phyloP scores from a whole-genome alignment of 2,888 invertebrate genomes.

The Antheraea assamensis region DNA sequence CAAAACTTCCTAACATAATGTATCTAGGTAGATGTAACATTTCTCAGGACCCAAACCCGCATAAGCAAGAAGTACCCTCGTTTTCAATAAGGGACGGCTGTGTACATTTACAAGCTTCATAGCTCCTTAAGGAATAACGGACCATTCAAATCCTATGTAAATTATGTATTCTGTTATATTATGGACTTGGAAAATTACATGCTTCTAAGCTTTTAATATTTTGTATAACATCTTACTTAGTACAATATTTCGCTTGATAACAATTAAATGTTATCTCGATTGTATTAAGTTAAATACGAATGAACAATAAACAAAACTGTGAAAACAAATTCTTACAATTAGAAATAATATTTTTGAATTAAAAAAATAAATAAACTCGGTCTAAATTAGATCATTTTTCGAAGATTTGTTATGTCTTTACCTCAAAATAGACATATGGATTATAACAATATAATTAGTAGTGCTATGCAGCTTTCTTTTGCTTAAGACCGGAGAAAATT shows the following conservation, averaged over 20 bases:
- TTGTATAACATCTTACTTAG: not conserved
- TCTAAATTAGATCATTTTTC: not conserved
- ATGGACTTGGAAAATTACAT: constrained; percentile 5
- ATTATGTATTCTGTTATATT: constrained; percentile 1
- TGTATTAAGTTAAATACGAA: not conserved
- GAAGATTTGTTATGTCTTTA: no score
- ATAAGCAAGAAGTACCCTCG: not conserved
- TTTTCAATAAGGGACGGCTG: not conserved
- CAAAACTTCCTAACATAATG: not conserved
- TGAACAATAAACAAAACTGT: not conserved
- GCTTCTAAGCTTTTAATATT: not conserved
- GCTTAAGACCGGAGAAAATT: no score
- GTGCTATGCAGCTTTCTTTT: no score
- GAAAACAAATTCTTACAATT: not conserved
- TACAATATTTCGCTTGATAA: not conserved
- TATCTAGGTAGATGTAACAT: not conserved
- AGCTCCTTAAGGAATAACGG: constrained; percentile 9
- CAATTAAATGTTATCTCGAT: not conserved
- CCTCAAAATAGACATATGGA: no score
- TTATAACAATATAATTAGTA: no score
- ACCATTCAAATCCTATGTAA: constrained; percentile 7
- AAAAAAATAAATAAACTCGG: not conserved
- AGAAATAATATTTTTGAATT: not conserved
- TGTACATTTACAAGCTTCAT: not conserved
- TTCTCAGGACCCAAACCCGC: not conserved